Conservation (phyloP, 2,113 vertebrate species). For the Kryptolebias marmoratus region DNA sequence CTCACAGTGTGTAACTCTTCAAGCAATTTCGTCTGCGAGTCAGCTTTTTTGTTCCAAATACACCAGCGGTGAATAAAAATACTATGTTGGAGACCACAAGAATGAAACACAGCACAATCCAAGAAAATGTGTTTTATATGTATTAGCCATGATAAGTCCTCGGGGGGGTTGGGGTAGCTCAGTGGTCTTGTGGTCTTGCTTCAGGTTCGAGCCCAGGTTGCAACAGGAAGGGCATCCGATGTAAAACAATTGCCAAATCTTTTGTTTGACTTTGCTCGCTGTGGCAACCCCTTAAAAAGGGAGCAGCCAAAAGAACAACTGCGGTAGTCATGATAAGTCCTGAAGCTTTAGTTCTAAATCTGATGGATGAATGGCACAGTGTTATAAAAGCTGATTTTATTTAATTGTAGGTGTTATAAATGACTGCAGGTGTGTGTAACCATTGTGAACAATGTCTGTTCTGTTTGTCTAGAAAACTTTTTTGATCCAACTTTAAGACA, state of each 20-base stretch:
- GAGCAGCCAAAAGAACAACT: no score
- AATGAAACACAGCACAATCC: background rate
- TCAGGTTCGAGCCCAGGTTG: no score
- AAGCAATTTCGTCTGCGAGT: slow-evolving; percentile 40
- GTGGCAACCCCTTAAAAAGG: no score
- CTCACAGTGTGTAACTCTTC: slow-evolving; percentile 47
- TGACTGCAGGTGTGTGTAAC: background rate
- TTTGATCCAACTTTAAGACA: background rate
- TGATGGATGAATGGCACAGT: background rate
- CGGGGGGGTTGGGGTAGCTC: no score
- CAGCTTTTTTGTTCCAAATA: slow-evolving; percentile 24
- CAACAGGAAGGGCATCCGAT: no score
- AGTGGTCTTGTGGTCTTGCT: no score
- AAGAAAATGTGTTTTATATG: no score
- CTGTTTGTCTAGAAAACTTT: background rate
- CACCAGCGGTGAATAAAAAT: slow-evolving; percentile 32
- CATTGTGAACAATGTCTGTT: background rate
- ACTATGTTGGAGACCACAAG: slow-evolving; percentile 12
- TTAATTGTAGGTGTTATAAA: background rate
- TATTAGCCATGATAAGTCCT: background rate
- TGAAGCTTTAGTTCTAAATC: background rate
- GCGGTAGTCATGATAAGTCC: background rate
- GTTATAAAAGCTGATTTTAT: background rate
- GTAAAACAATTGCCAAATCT: no score
- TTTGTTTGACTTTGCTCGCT: no score